Percentiles rank a stretch among this genome's conserved stretches.
These are phyloP conservation scores for Ranitomeya imitator DNA, from an alignment of 2,113 vertebrate species.

Conservation along the genomic window DNA sequence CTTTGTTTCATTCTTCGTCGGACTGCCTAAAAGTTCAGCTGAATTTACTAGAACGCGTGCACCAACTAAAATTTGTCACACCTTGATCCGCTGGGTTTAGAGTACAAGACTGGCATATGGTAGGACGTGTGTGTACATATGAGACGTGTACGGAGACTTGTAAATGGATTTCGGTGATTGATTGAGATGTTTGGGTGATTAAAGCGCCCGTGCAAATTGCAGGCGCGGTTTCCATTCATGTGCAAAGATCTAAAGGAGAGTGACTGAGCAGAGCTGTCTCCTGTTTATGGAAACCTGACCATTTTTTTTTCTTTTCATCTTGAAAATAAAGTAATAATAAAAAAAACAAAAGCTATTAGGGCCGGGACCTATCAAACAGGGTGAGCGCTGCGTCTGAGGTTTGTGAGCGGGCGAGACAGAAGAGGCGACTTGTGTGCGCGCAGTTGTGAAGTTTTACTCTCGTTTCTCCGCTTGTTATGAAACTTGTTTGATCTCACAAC, in stretches of 20 bases:
- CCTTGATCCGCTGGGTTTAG: no score
- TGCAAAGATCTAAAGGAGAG: not conserved
- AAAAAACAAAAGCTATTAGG: not conserved
- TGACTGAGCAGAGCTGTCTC: not conserved
- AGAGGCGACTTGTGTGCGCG: not conserved
- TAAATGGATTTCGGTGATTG: not conserved
- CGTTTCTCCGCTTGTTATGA: not conserved
- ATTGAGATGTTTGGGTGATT: not conserved
- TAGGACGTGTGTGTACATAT: no score
- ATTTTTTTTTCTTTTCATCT: slow-evolving; percentile 23
- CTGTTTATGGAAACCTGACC: not conserved
- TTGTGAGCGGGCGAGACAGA: not conserved
- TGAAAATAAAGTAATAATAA: not conserved
- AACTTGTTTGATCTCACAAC: not conserved
- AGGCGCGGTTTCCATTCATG: not conserved
- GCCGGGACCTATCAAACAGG: not conserved
- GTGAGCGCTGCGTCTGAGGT: not conserved
- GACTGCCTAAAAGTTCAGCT: no score
- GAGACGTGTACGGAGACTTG: not conserved
- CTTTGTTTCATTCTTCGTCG: no score
- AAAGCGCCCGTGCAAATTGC: not conserved
- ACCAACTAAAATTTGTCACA: no score
- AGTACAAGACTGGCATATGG: no score
- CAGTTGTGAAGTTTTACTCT: not conserved
- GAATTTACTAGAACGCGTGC: no score